These are phyloP conservation scores for Osmerus eperlanus DNA, from an alignment of 2,113 vertebrate species.

Conservation along the genomic window DNA sequence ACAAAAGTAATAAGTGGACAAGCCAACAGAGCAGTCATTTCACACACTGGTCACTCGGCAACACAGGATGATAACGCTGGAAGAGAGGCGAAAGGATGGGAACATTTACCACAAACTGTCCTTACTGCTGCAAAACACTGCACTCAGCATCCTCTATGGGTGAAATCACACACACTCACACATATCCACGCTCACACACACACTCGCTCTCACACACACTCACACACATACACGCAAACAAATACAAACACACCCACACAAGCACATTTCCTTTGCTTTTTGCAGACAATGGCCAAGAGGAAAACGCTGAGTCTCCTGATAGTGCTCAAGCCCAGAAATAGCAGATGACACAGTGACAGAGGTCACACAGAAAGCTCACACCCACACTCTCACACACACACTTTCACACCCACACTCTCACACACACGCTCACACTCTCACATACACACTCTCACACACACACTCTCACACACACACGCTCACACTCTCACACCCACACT, in stretches of 20 bases:
- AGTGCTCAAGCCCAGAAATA: constrained; percentile 50
- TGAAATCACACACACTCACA: neutral
- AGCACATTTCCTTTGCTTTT: constrained; percentile 64
- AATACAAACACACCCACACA: constrained; percentile 21
- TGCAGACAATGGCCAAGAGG: constrained; percentile 51
- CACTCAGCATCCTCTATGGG: too few relatives aligned
- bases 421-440: constrained; percentile 1
- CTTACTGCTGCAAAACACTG: too few relatives aligned
- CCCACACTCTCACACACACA: constrained; percentile 40
- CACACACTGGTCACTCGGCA: too few relatives aligned
- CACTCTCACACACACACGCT: too few relatives aligned
- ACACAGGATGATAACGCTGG: too few relatives aligned
- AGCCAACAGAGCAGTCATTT: too few relatives aligned
- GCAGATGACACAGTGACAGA: constrained; percentile 35
- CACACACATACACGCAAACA: constrained; percentile 26
- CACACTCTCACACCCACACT: neutral
- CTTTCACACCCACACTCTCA: neutral
- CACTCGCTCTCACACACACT: constrained; percentile 21
- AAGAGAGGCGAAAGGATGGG: too few relatives aligned
- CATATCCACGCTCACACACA: constrained; percentile 8
- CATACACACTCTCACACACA: constrained; percentile 19
- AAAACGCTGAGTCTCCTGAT: constrained; percentile 66
- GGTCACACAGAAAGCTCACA: constrained; percentile 39
- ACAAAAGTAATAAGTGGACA: too few relatives aligned
- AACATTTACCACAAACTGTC: too few relatives aligned